Conservation (phyloP, 2,888 invertebrate species). For the Eucriotettix oculatus region DNA sequence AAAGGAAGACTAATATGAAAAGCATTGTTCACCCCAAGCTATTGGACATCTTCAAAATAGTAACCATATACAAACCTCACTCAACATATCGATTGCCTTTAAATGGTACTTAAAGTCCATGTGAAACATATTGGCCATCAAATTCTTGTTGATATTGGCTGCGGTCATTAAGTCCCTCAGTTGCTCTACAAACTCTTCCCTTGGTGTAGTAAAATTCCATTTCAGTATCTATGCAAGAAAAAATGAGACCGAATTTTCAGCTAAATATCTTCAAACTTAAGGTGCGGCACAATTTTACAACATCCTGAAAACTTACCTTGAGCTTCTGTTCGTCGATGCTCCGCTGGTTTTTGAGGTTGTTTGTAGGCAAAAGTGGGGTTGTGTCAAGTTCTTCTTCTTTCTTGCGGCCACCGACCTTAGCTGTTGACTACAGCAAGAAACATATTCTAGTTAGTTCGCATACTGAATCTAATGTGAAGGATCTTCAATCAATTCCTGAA, state of each 20-base stretch:
- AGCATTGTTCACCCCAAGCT: background rate
- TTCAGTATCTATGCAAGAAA: slow-evolving; percentile 40
- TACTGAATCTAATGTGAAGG: background rate
- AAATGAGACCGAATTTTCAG: background rate
- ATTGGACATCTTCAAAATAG: background rate
- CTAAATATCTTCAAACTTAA: background rate
- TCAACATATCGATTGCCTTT: slow-evolving; percentile 82
- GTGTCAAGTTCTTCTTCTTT: slow-evolving; percentile 75
- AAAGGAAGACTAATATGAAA: slow-evolving; percentile 8
- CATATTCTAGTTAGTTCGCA: background rate
- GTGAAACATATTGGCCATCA: slow-evolving; percentile 87
- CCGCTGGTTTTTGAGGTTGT: slow-evolving; percentile 81
- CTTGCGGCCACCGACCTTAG: slow-evolving; percentile 31
- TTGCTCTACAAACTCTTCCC: slow-evolving; percentile 86
- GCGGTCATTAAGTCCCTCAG: slow-evolving; percentile 78
- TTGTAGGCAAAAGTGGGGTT: slow-evolving; percentile 59
- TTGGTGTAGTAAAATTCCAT: slow-evolving; percentile 89
- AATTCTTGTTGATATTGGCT: slow-evolving; percentile 71
- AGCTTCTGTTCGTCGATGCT: slow-evolving; percentile 87
- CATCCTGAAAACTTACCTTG: slow-evolving; percentile 31
- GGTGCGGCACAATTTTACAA: background rate
- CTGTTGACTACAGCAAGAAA: background rate
- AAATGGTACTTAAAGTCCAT: slow-evolving; percentile 87
- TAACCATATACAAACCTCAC: slow-evolving; percentile 33
- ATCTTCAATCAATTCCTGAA: background rate